phyloP scores from a whole-genome alignment of 37 sponge, comb jelly and placozoan species.

The Dysidea cf. avara region DNA sequence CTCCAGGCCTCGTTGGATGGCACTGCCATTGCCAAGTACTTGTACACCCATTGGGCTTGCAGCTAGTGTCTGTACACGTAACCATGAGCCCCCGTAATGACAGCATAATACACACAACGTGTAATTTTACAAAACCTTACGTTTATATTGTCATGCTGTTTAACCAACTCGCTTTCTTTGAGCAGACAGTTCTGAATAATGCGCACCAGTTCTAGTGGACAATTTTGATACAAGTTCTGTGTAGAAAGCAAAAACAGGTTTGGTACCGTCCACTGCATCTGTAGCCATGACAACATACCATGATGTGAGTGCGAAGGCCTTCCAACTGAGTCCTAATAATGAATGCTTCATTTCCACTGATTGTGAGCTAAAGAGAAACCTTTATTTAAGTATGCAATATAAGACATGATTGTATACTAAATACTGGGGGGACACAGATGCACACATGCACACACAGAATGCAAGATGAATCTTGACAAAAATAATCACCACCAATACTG shows the following conservation, averaged over 20 bases:
- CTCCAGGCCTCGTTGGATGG: background rate
- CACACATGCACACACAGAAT: too few species aligned
- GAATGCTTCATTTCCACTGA: conserved; percentile 45
- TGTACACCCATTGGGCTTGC: background rate
- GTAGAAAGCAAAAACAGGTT: background rate
- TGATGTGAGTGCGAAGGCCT: conserved; percentile 68
- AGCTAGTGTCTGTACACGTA: background rate
- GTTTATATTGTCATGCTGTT: conserved; percentile 38
- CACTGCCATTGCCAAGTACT: background rate
- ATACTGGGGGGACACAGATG: too few species aligned
- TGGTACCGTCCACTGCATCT: too few species aligned
- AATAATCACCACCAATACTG: too few species aligned
- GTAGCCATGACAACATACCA: too few species aligned
- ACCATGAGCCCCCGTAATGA: background rate
- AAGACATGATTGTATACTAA: too few species aligned
- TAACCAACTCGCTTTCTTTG: conserved; percentile 64
- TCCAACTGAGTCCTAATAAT: conserved; percentile 71
- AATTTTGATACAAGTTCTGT: conserved; percentile 52
- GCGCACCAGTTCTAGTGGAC: conserved; percentile 63
- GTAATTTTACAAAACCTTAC: background rate
- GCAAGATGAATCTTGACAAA: too few species aligned
- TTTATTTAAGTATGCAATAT: too few species aligned
- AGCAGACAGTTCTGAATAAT: conserved; percentile 55
- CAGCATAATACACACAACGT: background rate
- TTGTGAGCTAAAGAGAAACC: conserved; percentile 24